Conservation (phyloP, 2,113 vertebrate genomes). For the Amblyornis subalaris region DNA sequence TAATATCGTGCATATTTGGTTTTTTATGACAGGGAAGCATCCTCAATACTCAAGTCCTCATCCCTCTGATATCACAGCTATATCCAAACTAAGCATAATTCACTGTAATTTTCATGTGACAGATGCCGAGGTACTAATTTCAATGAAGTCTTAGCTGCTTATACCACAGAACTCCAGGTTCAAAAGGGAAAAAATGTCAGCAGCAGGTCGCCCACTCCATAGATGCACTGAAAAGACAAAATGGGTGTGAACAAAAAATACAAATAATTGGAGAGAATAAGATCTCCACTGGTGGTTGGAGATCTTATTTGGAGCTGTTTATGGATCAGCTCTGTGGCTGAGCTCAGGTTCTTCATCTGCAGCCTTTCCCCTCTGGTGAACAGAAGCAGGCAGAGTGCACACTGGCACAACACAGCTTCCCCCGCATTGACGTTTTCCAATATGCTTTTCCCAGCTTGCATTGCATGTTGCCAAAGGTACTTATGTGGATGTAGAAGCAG, state of each 20-base stretch:
- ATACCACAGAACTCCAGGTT: background rate
- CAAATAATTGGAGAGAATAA: background rate
- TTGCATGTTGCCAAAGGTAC: background rate
- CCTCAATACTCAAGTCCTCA: background rate
- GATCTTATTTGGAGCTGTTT: too few relatives aligned
- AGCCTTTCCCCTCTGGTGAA: background rate
- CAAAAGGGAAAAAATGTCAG: background rate
- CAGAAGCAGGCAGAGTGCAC: background rate
- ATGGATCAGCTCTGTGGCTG: background rate
- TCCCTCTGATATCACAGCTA: background rate
- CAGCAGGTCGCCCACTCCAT: accelerated
- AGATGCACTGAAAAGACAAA: background rate
- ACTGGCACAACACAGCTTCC: background rate
- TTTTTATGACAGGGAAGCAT: background rate
- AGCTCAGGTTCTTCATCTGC: background rate
- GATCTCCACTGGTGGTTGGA: background rate
- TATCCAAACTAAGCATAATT: background rate
- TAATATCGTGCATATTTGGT: accelerated
- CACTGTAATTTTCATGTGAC: background rate
- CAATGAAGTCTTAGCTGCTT: background rate
- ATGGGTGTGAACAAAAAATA: background rate
- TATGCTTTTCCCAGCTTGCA: background rate
- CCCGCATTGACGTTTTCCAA: accelerated
- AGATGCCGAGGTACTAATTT: background rate
- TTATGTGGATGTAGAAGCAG: background rate